Conservation (phyloP, 2,113 vertebrate genomes). For the Chaetodon auriga region DNA sequence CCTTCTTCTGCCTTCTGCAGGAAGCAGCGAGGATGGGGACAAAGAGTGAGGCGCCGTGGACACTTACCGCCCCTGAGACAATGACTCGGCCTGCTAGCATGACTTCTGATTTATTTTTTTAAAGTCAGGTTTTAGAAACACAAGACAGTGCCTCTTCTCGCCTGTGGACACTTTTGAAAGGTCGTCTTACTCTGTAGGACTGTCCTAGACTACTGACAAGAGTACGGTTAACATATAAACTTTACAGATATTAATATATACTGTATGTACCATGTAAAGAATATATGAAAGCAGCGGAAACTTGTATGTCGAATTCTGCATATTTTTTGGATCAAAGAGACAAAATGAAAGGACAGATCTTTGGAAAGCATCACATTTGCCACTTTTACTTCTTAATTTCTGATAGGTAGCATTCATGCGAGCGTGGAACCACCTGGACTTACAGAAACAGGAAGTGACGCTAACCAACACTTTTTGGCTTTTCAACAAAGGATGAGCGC, state of each 20-base stretch:
- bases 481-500: conserved; percentile 48
- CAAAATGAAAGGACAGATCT: conserved; percentile 38
- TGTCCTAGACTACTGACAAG: conserved; percentile 34
- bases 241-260: conserved; percentile 59
- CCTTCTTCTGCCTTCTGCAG: conserved; percentile 58
- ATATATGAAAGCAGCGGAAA: conserved; percentile 34
- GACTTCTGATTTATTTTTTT: conserved; percentile 65
- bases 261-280: conserved; percentile 43
- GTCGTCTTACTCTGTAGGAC: conserved; percentile 12
- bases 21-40: conserved; percentile 88
- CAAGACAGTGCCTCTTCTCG: conserved; percentile 78
- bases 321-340: conserved; percentile 68
- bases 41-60: conserved; percentile 73
- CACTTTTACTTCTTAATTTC: conserved; percentile 34
- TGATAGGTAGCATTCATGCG: neutral
- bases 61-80: conserved; percentile 30
- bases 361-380: conserved; percentile 39
- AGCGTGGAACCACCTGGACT: conserved; percentile 24
- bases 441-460: neutral
- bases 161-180: conserved; percentile 67
- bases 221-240: conserved; percentile 58
- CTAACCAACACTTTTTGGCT: conserved; percentile 6
- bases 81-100: conserved; percentile 47
- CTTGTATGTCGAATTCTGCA: conserved; percentile 47
- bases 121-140: conserved; percentile 71